A percentile compares a stretch with the other conserved stretches of the same genome.
These are phyloP conservation scores for Pinctada fucata DNA, from an alignment of 2,888 invertebrate species.

Conservation along the genomic window DNA sequence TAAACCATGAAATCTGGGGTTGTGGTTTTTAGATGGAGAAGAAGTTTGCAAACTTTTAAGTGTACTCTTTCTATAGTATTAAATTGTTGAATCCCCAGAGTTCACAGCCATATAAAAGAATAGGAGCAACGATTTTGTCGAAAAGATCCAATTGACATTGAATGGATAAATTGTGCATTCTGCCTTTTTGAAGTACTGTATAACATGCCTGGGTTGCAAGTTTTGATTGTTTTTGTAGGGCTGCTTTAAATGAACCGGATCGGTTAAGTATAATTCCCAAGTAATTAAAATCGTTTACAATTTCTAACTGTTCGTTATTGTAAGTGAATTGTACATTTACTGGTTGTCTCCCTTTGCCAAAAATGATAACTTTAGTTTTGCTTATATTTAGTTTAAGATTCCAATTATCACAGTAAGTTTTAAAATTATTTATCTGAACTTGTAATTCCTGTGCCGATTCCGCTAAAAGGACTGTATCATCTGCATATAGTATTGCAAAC, in stretches of 20 bases:
- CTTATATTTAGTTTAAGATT: not conserved
- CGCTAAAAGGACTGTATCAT: slow-evolving; percentile 8
- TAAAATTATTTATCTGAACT: not conserved
- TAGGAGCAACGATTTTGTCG: slow-evolving; percentile 13
- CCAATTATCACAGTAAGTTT: not conserved
- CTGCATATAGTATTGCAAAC: slow-evolving; percentile 16
- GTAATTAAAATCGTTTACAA: slow-evolving; percentile 7
- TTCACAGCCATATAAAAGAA: slow-evolving; percentile 17
- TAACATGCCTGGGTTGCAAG: slow-evolving; percentile 1
- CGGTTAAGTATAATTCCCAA: too few species aligned
- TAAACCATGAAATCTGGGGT: slow-evolving; percentile 34
- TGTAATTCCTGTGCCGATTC: not conserved
- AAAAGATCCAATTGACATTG: slow-evolving; percentile 17
- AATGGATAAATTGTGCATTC: slow-evolving; percentile 2
- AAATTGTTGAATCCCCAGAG: slow-evolving; percentile 6
- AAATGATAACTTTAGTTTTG: slow-evolving; percentile 5
- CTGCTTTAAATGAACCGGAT: too few species aligned
- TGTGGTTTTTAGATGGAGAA: slow-evolving; percentile 21
- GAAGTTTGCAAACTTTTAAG: slow-evolving; percentile 15
- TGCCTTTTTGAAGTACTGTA: not conserved
- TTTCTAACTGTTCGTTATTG: not conserved
- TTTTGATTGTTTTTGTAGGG: too few species aligned
- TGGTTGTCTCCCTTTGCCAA: not conserved
- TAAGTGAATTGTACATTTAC: not conserved
- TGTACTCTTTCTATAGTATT: slow-evolving; percentile 8